These are phyloP conservation scores for Albula glossodonta DNA, from an alignment of 2,113 vertebrate genomes.

Conservation along the genomic window DNA sequence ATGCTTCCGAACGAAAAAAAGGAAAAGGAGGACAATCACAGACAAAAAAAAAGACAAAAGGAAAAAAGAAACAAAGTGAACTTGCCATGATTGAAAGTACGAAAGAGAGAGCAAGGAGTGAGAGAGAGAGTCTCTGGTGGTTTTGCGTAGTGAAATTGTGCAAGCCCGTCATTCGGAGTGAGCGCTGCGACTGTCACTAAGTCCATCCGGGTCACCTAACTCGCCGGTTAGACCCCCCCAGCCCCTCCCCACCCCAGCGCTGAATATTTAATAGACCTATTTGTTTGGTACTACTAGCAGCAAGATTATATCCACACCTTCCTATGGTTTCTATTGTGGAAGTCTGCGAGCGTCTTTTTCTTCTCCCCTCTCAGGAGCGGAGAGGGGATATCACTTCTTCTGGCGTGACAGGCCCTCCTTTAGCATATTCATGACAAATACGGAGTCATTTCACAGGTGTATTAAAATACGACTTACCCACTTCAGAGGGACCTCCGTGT, in stretches of 20 bases:
- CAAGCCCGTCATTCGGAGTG: slow-evolving; percentile 7
- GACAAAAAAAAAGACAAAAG: too few relatives aligned
- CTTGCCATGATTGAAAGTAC: too few relatives aligned
- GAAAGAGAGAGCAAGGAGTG: too few relatives aligned
- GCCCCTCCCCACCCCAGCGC: slow-evolving; percentile 36
- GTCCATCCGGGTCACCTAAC: slow-evolving; percentile 47
- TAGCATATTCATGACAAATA: slow-evolving; percentile 81
- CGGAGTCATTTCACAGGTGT: slow-evolving; percentile 81
- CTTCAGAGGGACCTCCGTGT: slow-evolving; percentile 78
- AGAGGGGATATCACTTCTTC: slow-evolving; percentile 78
- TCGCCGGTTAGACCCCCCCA: slow-evolving; percentile 26
- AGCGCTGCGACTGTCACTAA: background rate
- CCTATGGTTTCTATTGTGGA: slow-evolving; percentile 39
- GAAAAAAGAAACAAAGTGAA: too few relatives aligned
- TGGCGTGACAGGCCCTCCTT: slow-evolving; percentile 72
- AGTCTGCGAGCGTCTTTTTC: slow-evolving; percentile 50
- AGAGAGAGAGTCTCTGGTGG: background rate
- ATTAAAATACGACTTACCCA: slow-evolving; percentile 87
- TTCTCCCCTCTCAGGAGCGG: slow-evolving; percentile 49
- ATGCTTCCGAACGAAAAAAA: too few relatives aligned
- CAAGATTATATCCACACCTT: slow-evolving; percentile 35
- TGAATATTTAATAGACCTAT: slow-evolving; percentile 47
- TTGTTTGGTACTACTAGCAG: slow-evolving; percentile 39
- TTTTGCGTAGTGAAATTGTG: background rate
- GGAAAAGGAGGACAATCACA: too few relatives aligned